phyloP scores from a whole-genome alignment of 2,888 invertebrate genomes.

The Frankliniella intonsa region DNA sequence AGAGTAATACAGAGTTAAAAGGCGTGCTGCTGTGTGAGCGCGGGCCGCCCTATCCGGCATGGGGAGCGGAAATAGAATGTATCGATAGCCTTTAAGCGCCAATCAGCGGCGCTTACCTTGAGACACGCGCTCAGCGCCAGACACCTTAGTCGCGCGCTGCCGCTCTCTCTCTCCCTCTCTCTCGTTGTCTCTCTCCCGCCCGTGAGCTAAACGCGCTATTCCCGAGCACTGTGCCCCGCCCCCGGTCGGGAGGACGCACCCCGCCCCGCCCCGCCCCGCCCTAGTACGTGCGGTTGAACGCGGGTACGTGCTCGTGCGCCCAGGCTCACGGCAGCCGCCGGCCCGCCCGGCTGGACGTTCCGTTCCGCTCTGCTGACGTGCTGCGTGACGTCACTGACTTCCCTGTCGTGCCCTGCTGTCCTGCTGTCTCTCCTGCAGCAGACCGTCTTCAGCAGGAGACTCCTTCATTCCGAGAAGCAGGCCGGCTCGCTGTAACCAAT shows the following conservation, averaged over 20 bases:
- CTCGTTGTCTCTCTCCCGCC: background rate
- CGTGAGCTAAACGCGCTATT: background rate
- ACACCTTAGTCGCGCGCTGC: no score
- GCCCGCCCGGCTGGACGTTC: background rate
- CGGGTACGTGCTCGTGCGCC: background rate
- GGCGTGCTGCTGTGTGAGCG: no score
- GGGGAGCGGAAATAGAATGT: background rate
- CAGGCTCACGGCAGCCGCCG: background rate
- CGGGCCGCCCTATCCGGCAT: no score
- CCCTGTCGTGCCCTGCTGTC: background rate
- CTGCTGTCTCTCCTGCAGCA: no score
- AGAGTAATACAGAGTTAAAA: no score
- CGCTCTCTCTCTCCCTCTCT: no score
- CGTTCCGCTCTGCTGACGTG: conserved; percentile 6
- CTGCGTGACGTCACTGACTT: background rate
- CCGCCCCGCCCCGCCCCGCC: no score
- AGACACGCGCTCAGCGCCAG: background rate
- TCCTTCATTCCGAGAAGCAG: no score
- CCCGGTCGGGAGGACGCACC: background rate
- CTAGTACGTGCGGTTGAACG: background rate
- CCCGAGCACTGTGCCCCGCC: background rate
- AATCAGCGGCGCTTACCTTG: background rate
- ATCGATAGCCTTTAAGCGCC: conserved; percentile 1
- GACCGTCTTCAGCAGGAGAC: no score
- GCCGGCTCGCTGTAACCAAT: no score